Evolutionary conservation across 37 sponge, comb jelly and placozoan species (phyloP).

Genomic region (Haliclona indistincta): DNA sequence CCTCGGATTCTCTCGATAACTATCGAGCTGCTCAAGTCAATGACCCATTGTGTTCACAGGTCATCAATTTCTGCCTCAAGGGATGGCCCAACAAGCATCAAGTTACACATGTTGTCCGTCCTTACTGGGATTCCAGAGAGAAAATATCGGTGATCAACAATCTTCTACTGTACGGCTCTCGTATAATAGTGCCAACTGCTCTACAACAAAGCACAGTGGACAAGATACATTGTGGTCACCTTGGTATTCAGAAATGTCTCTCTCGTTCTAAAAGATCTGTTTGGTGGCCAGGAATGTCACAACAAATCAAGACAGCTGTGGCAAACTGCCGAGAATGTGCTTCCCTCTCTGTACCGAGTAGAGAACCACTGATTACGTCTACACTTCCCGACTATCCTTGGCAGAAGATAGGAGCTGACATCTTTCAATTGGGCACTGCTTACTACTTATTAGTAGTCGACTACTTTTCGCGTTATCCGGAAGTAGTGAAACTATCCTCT

Average conservation of each 20-base stretch:
- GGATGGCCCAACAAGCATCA: slow-evolving; percentile 10
- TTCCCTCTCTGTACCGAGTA: not conserved
- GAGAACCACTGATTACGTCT: slow-evolving; percentile 22
- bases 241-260: slow-evolving; percentile 20
- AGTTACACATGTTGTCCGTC: not conserved
- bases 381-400: slow-evolving; percentile 47
- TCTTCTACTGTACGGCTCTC: not conserved
- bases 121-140: slow-evolving; percentile 17
- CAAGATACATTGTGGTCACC: slow-evolving; percentile 34
- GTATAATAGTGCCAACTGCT: slow-evolving; percentile 9
- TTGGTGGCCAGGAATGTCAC: slow-evolving; percentile 47
- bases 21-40: slow-evolving; percentile 7
- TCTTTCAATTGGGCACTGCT: slow-evolving; percentile 4
- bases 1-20: slow-evolving; percentile 6
- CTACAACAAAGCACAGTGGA: not conserved
- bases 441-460: slow-evolving; percentile 24
- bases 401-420: slow-evolving; percentile 44
- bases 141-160: slow-evolving; percentile 2
- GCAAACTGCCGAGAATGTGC: slow-evolving; percentile 6
- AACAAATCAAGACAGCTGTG: slow-evolving; percentile 1
- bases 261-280: slow-evolving; percentile 1
- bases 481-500: slow-evolving; percentile 17
- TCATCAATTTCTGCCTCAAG: slow-evolving; percentile 1
- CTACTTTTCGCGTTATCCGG: slow-evolving; percentile 49
- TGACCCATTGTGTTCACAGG: slow-evolving; percentile 14